Percentiles rank a stretch among this genome's conserved stretches.
phyloP scores from a whole-genome alignment of 2,888 invertebrate species.

The Cynaeus angustus region DNA sequence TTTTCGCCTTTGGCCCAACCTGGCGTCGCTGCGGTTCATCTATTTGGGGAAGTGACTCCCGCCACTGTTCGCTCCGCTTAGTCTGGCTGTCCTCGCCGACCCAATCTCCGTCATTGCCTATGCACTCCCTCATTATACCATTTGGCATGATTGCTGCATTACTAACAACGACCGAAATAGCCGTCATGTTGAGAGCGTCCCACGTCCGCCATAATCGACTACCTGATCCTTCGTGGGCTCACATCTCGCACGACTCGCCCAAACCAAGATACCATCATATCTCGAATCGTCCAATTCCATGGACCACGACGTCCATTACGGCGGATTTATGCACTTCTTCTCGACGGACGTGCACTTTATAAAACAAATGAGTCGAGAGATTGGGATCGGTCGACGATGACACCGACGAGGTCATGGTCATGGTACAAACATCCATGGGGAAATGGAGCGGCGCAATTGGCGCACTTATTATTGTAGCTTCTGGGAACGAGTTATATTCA shows the following conservation, averaged over 20 bases:
- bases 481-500: constrained; percentile 48
- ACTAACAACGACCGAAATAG: constrained; percentile 64
- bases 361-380: constrained; percentile 44
- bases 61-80: constrained; percentile 56
- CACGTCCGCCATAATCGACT: constrained; percentile 46
- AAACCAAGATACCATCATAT: constrained; percentile 51
- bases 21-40: constrained; percentile 48
- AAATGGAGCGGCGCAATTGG: constrained; percentile 24
- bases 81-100: constrained; percentile 60
- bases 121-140: constrained; percentile 58
- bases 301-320: constrained; percentile 38
- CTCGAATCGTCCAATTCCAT: constrained; percentile 3
- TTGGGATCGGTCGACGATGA: constrained; percentile 30
- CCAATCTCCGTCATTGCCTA: constrained; percentile 60
- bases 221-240: constrained; percentile 30
- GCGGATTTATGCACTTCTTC: constrained; percentile 42
- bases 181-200: constrained; percentile 34
- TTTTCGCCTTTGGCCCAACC: constrained; percentile 19
- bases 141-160: constrained; percentile 64
- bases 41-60: constrained; percentile 55
- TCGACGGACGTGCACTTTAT: constrained; percentile 42
- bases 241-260: constrained; percentile 45
- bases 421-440: constrained; percentile 4
- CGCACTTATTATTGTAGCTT: constrained; percentile 42
- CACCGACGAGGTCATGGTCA: constrained; percentile 34